Evolutionary conservation across 2,113 vertebrate genomes (phyloP).

Genomic region (Herpailurus yagouaroundi): DNA sequence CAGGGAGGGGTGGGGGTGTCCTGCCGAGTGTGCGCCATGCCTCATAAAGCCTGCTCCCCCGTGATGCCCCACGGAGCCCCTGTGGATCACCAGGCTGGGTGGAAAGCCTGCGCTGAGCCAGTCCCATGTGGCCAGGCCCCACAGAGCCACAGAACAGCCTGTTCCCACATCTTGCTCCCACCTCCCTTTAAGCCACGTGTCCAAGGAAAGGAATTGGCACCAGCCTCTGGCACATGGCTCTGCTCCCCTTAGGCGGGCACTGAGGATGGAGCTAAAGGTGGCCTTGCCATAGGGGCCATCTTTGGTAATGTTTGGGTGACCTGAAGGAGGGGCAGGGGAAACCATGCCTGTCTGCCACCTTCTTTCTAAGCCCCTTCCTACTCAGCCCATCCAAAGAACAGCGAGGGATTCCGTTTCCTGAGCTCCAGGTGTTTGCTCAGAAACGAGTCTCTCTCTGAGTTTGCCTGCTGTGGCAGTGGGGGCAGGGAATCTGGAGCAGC

Average conservation of each 20-base stretch:
- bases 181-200: not conserved
- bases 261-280: not conserved
- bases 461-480: not conserved
- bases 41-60: not conserved
- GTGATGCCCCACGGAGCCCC: not conserved
- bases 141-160: not conserved
- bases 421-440: not conserved
- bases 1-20: not conserved
- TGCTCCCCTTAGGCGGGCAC: not conserved
- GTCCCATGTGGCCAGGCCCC: not conserved
- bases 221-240: not conserved
- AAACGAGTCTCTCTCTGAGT: not conserved
- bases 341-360: accelerated
- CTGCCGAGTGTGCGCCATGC: not conserved
- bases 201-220: not conserved
- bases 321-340: not conserved
- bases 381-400: not conserved
- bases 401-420: not conserved
- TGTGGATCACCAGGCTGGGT: not conserved
- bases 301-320: not conserved
- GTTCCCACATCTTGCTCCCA: not conserved
- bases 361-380: not conserved
- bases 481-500: not conserved
- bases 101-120: not conserved
- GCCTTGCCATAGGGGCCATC: accelerated